phyloP scores from a whole-genome alignment of 2,113 vertebrate species.

The Cyprinodon brontotheroides region DNA sequence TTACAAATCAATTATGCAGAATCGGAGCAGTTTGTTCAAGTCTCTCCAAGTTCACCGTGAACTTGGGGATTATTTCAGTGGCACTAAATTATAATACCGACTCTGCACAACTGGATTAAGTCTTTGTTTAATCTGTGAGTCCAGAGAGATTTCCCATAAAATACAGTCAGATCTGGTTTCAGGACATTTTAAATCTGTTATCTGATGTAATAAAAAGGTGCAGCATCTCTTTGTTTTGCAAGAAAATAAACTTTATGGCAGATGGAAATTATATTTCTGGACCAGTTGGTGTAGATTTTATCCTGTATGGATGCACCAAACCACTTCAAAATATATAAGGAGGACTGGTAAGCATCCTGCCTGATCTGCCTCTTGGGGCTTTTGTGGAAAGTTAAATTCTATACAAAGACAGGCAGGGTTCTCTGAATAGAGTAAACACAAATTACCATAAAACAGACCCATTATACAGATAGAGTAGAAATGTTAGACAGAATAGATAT shows the following conservation, averaged over 20 bases:
- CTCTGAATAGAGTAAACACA: too few relatives aligned
- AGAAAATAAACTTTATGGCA: not conserved
- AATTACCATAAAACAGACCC: too few relatives aligned
- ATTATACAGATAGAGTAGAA: too few relatives aligned
- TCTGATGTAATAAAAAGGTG: not conserved
- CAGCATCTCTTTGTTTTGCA: too few relatives aligned
- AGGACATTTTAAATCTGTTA: not conserved
- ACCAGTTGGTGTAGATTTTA: too few relatives aligned
- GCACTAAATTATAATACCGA: not conserved
- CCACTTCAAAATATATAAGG: not conserved
- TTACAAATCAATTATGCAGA: conserved; percentile 58
- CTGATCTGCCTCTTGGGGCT: too few relatives aligned
- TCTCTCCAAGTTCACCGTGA: not conserved
- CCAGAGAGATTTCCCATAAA: not conserved
- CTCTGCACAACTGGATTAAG: not conserved
- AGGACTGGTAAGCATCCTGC: not conserved
- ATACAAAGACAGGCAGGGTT: too few relatives aligned
- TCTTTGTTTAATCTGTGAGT: not conserved
- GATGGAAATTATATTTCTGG: too few relatives aligned
- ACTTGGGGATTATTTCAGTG: not conserved
- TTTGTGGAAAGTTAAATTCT: too few relatives aligned
- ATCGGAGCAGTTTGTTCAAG: conserved; percentile 6
- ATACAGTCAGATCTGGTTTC: too few relatives aligned
- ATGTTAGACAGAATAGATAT: too few relatives aligned
- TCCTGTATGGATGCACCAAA: not conserved